phyloP scores from a whole-genome alignment of 2,888 invertebrate species.

The Gandaritis pyraliata region DNA sequence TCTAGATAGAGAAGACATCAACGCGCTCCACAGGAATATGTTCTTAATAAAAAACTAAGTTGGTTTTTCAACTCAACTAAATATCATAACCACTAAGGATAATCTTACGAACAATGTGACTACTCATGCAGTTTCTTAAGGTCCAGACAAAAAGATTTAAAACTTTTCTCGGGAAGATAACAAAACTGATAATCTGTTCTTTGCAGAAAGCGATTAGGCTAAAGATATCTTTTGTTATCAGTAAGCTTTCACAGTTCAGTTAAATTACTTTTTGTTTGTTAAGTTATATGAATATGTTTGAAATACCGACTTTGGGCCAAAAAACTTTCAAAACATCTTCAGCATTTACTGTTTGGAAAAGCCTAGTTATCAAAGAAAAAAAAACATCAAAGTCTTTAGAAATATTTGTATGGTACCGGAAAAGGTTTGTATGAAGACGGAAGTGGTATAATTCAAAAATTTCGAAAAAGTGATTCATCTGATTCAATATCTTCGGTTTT shows the following conservation, averaged over 20 bases:
- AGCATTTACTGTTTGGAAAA: not conserved
- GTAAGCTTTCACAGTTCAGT: conserved; percentile 54
- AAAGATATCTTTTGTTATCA: conserved; percentile 45
- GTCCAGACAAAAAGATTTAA: conserved; percentile 46
- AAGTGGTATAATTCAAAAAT: conserved; percentile 43
- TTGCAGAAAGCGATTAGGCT: conserved; percentile 48
- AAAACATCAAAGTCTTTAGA: not conserved
- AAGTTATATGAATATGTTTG: conserved; percentile 26
- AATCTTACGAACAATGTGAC: conserved; percentile 35
- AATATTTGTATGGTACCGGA: conserved; percentile 35
- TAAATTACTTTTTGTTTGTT: conserved; percentile 32
- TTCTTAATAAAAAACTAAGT: conserved; percentile 1
- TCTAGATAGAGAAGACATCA: conserved; percentile 22
- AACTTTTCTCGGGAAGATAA: conserved; percentile 52
- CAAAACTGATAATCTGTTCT: conserved; percentile 56
- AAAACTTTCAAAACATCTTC: conserved; percentile 5
- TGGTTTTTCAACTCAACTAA: conserved; percentile 10
- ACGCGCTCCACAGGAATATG: conserved; percentile 10
- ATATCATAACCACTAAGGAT: conserved; percentile 19
- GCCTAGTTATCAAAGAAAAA: no score
- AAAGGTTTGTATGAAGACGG: conserved; percentile 38
- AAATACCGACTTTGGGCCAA: conserved; percentile 22
- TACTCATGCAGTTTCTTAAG: conserved; percentile 33
- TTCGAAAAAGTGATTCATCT: conserved; percentile 20
- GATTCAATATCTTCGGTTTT: conserved; percentile 18